A percentile compares a stretch with the other conserved stretches of the same genome.
These are phyloP conservation scores for Thamnaconus septentrionalis DNA, from an alignment of 2,113 vertebrate species.

Conservation along the genomic window DNA sequence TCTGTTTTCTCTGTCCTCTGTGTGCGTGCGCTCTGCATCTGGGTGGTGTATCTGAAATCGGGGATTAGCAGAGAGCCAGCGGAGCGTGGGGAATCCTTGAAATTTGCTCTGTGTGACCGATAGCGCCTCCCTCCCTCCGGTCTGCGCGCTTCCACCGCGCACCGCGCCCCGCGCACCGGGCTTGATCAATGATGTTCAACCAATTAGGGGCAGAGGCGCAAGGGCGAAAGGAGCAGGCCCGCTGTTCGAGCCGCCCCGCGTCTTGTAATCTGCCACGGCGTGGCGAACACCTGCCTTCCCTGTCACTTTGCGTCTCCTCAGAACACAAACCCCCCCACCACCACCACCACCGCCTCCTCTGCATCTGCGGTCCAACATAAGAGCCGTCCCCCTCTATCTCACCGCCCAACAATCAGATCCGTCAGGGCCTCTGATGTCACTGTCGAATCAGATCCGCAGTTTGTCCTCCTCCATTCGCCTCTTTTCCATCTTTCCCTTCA, in stretches of 20 bases:
- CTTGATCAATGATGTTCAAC: slow-evolving; percentile 40
- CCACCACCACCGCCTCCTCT: slow-evolving; percentile 11
- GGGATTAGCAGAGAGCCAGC: slow-evolving; percentile 55
- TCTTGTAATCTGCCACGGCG: slow-evolving; percentile 18
- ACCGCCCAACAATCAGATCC: slow-evolving; percentile 1
- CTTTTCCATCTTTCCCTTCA: slow-evolving; percentile 9
- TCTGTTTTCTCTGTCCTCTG: too few species aligned
- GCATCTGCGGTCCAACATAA: slow-evolving; percentile 25
- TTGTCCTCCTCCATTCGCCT: slow-evolving; percentile 8
- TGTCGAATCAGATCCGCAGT: slow-evolving; percentile 24
- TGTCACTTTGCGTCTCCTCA: slow-evolving; percentile 33
- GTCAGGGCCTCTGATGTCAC: slow-evolving; percentile 21
- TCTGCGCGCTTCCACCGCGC: background rate
- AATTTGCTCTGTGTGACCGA: slow-evolving; percentile 51
- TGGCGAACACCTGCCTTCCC: slow-evolving; percentile 20
- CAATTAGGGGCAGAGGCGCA: slow-evolving; percentile 44
- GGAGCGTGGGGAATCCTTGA: slow-evolving; percentile 57
- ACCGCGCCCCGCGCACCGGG: background rate
- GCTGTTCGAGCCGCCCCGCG: slow-evolving; percentile 3
- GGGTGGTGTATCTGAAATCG: slow-evolving; percentile 35
- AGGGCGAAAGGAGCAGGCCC: background rate
- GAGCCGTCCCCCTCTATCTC: slow-evolving; percentile 9
- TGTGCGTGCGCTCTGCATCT: slow-evolving; percentile 13
- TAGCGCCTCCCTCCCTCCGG: slow-evolving; percentile 17
- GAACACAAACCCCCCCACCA: slow-evolving; percentile 28